Evolutionary conservation across 2,888 invertebrate species (phyloP), one percentile per base, ranked within the genome.

Genomic region (Allophyes oxyacanthae): DNA sequence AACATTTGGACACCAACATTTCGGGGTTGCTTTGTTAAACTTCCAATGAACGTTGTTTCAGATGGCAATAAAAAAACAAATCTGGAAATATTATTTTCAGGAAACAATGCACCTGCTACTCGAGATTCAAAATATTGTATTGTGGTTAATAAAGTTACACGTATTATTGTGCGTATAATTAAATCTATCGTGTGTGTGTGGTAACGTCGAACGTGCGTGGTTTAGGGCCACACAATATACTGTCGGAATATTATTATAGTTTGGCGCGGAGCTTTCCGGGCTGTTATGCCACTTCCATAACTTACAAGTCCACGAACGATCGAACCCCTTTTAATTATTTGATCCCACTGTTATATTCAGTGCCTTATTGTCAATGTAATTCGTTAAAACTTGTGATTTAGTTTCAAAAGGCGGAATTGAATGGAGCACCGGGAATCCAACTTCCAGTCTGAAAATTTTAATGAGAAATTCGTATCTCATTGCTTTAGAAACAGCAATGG

Each of bases 381-480:
- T 86, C 84, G 82, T 86, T 85, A 84, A 86, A 91, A 90, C 87
- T 91, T 87, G 83, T 83, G 84, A 89, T 88, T 90, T 87, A 89
- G 88, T 91, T 91, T 89, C 88, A 88, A 90, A 91, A 90, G 89
- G 82, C 82, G 75, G 85, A 86, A 88, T 89, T 89, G 87, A 90
- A 89, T 85, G 80, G 83, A 83, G 79, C 79, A 84, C 83, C 84
- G 87, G 85, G 85, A 87, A 81, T 87, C 84, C 82, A 81, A 85
- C 83, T 86, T 85, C 81, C 81, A 81, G 84, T 82, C 81, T 82
- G 83, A 81, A 91, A 87, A 91, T 91, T 92, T 92, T 90, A 91
- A 92, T 92, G 90, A 92, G 90, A 90, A 91, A 83, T 91, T 91
- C 90, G 90, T 88, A 89, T 90, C 89, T 89, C 84, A 85, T 84